phyloP scores from a whole-genome alignment of 2,797 vertebrate species.

The Pangasius krempfi region DNA sequence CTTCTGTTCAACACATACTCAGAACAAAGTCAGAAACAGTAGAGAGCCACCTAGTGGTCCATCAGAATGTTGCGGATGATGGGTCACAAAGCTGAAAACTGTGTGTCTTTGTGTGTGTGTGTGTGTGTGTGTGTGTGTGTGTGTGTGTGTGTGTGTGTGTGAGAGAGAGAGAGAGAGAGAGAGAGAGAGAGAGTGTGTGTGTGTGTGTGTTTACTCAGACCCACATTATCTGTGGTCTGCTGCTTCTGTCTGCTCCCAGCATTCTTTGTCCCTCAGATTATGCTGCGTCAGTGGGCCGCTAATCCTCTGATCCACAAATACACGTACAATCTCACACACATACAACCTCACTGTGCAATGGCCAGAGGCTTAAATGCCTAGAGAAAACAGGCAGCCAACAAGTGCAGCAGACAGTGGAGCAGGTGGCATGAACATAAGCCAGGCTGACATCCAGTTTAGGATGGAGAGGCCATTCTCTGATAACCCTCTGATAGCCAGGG shows the following conservation, averaged over 20 bases:
- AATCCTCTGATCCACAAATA: conserved; percentile 36
- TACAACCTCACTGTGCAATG: conserved; percentile 1
- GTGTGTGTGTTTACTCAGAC: conserved; percentile 67
- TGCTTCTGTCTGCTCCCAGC: conserved; percentile 69
- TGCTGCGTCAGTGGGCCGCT: conserved; percentile 33
- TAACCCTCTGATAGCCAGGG: not conserved
- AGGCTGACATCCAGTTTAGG: conserved; percentile 12
- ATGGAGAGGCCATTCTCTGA: not conserved
- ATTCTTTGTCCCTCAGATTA: conserved; percentile 40
- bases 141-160: conserved; percentile 18
- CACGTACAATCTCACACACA: conserved; percentile 39
- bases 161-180: not conserved
- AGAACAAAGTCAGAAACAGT: not conserved
- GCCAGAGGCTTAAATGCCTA: conserved; percentile 13
- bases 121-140: conserved; percentile 19
- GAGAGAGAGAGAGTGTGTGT: not conserved
- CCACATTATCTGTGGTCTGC: conserved; percentile 76
- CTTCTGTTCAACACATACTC: not conserved
- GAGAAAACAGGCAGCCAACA: conserved; percentile 23
- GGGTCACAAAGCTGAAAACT: not conserved
- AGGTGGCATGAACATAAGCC: conserved; percentile 29
- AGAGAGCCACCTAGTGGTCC: not conserved
- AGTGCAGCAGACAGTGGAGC: conserved; percentile 39
- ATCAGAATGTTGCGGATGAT: not conserved
- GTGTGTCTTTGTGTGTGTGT: conserved; percentile 21